phyloP scores from a whole-genome alignment of 2,797 vertebrate species.

The Zalophus californianus region DNA sequence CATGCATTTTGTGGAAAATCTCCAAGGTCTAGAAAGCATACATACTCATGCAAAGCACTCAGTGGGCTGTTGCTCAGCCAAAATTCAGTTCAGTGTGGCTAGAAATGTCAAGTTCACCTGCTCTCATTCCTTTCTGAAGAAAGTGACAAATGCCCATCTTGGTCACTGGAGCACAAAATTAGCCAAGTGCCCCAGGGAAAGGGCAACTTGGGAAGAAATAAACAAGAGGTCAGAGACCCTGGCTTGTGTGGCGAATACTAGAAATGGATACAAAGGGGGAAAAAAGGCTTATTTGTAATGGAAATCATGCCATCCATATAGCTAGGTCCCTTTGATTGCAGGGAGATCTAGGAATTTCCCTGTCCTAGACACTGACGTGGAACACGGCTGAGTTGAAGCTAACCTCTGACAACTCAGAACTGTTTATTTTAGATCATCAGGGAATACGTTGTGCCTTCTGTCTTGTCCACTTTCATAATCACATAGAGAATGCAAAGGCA shows the following conservation, averaged over 20 bases:
- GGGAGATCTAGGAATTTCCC: background rate
- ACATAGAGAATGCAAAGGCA: background rate
- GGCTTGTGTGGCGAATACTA: constrained; percentile 71
- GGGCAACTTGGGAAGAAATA: constrained; percentile 87
- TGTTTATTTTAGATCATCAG: background rate
- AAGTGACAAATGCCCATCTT: constrained; percentile 92
- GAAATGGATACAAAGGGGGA: constrained; percentile 70
- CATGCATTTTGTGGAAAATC: background rate
- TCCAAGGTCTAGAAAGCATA: background rate
- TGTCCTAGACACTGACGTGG: constrained; percentile 14
- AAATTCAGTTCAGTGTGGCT: constrained; percentile 81
- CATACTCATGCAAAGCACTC: background rate
- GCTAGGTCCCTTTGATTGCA: constrained; percentile 30
- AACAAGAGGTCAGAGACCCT: constrained; percentile 83
- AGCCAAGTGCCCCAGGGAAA: constrained; percentile 90
- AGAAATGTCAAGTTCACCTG: constrained; percentile 86
- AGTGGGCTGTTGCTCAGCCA: constrained; percentile 70
- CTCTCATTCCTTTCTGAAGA: constrained; percentile 90
- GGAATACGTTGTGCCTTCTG: too few relatives aligned
- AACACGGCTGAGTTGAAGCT: background rate
- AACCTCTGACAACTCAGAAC: background rate
- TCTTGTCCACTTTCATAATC: background rate
- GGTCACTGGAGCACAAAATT: constrained; percentile 92
- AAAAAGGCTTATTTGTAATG: constrained; percentile 55
- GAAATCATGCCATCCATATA: constrained; percentile 55